Percentiles rank a stretch among this genome's conserved stretches.
These are phyloP conservation scores for Melanaphis sacchari DNA, from an alignment of 1,140 invertebrate species.

Conservation along the genomic window DNA sequence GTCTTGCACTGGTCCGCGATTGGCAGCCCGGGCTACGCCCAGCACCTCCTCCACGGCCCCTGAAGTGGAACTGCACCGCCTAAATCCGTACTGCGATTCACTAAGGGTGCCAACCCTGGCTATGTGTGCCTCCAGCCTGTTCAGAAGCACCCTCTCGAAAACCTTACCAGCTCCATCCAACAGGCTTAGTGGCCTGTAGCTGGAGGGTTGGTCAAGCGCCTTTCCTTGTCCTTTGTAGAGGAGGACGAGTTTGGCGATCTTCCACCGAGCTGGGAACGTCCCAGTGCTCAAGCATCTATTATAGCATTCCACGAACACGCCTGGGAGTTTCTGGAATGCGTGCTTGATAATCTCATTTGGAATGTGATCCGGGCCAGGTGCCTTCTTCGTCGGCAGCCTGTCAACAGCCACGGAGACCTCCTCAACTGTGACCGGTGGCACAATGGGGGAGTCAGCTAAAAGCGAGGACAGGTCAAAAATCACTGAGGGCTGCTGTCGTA, in stretches of 20 bases:
- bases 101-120: neutral
- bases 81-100: neutral
- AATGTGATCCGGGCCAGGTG: no score
- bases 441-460: no score
- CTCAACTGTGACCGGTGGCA: no score
- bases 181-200: neutral
- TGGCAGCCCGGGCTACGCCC: neutral
- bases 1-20: fast-evolving
- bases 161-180: neutral
- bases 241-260: neutral
- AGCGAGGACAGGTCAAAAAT: neutral
- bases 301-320: fast-evolving
- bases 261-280: neutral
- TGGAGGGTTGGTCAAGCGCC: neutral
- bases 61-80: neutral
- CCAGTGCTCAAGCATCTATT: fast-evolving
- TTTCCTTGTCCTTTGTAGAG: neutral
- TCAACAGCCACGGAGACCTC: fast-evolving
- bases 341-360: no score
- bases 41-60: neutral
- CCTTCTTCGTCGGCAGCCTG: no score
- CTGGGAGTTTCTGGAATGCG: fast-evolving
- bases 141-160: neutral
- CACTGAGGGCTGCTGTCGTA: neutral
- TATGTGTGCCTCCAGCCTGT: neutral